A percentile compares a stretch with the other conserved stretches of the same genome.
Evolutionary conservation across 2,888 invertebrate genomes (phyloP).

Genomic region (Halictus quadricinctus): DNA sequence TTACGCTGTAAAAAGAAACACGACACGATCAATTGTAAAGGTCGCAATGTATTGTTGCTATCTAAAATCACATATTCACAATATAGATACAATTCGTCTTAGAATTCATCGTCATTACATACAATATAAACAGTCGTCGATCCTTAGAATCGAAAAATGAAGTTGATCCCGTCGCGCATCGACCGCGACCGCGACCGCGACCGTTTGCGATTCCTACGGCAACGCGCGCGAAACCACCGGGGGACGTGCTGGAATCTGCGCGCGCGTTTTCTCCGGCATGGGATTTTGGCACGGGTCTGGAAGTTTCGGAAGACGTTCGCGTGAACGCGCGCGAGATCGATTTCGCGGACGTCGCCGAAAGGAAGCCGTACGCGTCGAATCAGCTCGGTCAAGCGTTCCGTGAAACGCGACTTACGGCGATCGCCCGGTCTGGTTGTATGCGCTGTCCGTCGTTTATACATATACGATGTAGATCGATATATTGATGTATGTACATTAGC

Average conservation of each 20-base stretch:
- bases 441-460: background rate
- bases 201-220: background rate
- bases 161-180: conserved; percentile 37
- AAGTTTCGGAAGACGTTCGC: conserved; percentile 10
- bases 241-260: background rate
- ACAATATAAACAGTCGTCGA: conserved; percentile 64
- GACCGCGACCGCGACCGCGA: background rate
- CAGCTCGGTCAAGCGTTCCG: conserved; percentile 11
- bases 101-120: conserved; percentile 42
- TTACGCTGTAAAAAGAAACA: conserved; percentile 31
- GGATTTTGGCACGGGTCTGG: conserved; percentile 37
- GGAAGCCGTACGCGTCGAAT: conserved; percentile 34
- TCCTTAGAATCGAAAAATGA: conserved; percentile 64
- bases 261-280: background rate
- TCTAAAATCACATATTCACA: conserved; percentile 75
- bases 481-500: conserved; percentile 26
- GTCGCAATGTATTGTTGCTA: conserved; percentile 69
- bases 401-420: conserved; percentile 7
- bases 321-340: background rate
- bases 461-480: background rate
- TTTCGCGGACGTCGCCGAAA: conserved; percentile 22
- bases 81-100: conserved; percentile 73
- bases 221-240: background rate
- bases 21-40: conserved; percentile 51
- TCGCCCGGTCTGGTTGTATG: background rate